phyloP scores from a whole-genome alignment of 2,888 invertebrate genomes.

The Ceriagrion tenellum region DNA sequence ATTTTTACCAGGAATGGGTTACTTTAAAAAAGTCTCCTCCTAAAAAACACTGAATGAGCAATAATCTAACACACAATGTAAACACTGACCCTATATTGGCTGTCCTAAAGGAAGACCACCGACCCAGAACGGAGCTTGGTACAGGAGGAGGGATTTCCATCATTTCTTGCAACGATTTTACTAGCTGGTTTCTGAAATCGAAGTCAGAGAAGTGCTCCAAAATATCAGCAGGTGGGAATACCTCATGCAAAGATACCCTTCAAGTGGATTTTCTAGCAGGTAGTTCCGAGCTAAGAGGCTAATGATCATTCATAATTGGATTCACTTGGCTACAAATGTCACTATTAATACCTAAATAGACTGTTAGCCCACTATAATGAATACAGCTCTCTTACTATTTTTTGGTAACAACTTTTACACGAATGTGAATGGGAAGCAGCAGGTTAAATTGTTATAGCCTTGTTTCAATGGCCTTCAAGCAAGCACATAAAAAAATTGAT shows the following conservation, averaged over 20 bases:
- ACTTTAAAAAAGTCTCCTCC: slow-evolving; percentile 19
- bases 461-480: no score
- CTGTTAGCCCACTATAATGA: background rate
- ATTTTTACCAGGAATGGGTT: background rate
- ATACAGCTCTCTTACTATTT: background rate
- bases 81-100: slow-evolving; percentile 63
- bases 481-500: no score
- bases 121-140: slow-evolving; percentile 48
- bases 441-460: background rate
- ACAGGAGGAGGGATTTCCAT: slow-evolving; percentile 54
- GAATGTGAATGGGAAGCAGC: background rate
- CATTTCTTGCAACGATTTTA: slow-evolving; percentile 65
- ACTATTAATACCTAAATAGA: background rate
- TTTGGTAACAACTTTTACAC: background rate
- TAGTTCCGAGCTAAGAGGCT: background rate
- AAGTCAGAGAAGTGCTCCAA: slow-evolving; percentile 51
- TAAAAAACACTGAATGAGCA: slow-evolving; percentile 4
- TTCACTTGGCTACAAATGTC: background rate
- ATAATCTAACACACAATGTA: background rate
- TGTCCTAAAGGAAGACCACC: slow-evolving; percentile 62
- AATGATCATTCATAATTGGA: background rate
- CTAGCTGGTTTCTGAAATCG: slow-evolving; percentile 65
- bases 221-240: slow-evolving; percentile 46
- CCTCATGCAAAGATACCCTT: slow-evolving; percentile 9
- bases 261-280: background rate